Percentiles rank a stretch among this genome's conserved stretches.
Evolutionary conservation across 2,888 invertebrate genomes (phyloP).

Genomic region (Smittia aterrima): DNA sequence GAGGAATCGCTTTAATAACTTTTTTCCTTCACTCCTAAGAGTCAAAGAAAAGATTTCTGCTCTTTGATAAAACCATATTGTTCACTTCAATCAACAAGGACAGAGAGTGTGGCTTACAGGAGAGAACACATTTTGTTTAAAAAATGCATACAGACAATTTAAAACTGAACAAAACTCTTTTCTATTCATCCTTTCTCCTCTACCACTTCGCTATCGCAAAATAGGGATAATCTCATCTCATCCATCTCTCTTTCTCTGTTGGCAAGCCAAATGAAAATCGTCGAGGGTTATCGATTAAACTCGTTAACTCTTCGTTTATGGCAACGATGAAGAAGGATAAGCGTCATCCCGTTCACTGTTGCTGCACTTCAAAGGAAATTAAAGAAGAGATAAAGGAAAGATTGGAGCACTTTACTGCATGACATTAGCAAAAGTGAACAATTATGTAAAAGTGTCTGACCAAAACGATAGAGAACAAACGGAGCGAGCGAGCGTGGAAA

Average conservation of each 20-base stretch:
- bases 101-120: constrained; percentile 6
- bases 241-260: not conserved
- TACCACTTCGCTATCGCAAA: not conserved
- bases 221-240: constrained; percentile 13
- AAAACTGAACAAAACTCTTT: constrained; percentile 5
- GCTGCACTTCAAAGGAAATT: not conserved
- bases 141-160: not conserved
- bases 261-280: not conserved
- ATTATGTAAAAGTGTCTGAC: constrained; percentile 17
- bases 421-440: not conserved
- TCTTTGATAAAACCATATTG: constrained; percentile 23
- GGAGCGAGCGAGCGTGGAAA: not conserved
- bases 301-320: not conserved
- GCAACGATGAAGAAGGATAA: not conserved
- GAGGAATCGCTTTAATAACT: not conserved
- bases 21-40: not conserved
- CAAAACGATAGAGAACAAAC: not conserved
- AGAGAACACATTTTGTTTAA: not conserved
- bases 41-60: constrained; percentile 5
- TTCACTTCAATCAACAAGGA: constrained; percentile 2
- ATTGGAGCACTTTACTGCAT: constrained; percentile 10
- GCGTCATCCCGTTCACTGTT: not conserved
- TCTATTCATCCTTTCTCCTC: not conserved
- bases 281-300: not conserved
- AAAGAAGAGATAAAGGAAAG: not conserved